A percentile compares a stretch with the other conserved stretches of the same genome.
Evolutionary conservation across 1,140 invertebrate genomes (phyloP).

Genomic region (Tetragonula clypearis): DNA sequence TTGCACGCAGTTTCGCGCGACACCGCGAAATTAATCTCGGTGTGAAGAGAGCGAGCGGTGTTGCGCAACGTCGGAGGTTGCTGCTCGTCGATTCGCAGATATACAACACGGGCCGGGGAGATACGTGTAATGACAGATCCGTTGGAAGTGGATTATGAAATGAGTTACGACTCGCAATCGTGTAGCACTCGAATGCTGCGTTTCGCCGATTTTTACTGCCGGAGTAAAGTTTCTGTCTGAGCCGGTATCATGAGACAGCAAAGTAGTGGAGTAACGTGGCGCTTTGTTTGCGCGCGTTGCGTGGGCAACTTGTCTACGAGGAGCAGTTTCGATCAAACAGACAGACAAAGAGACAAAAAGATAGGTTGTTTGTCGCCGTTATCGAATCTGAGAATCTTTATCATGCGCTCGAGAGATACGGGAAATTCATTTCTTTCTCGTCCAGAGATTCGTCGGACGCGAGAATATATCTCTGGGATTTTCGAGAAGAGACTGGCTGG

Average conservation of each 20-base stretch:
- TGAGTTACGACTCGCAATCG: slow-evolving; percentile 14
- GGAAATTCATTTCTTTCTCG: slow-evolving; percentile 25
- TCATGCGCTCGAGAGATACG: slow-evolving; percentile 25
- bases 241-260: background rate
- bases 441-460: background rate
- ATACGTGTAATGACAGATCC: slow-evolving; percentile 11
- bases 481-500: no score
- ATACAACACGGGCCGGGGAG: no score
- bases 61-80: background rate
- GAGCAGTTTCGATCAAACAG: background rate
- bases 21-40: background rate
- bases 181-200: slow-evolving; percentile 27
- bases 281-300: background rate
- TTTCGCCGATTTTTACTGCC: slow-evolving; percentile 17
- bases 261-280: no score
- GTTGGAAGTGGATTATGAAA: slow-evolving; percentile 15
- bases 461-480: background rate
- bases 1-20: background rate
- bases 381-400: slow-evolving; percentile 42
- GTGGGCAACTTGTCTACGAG: background rate
- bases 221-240: background rate
- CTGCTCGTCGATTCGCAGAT: background rate
- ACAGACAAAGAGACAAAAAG: no score
- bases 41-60: background rate
- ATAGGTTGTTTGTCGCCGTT: slow-evolving; percentile 35